These are phyloP conservation scores for Andrena dorsata DNA, from an alignment of 2,888 invertebrate species.

Conservation along the genomic window DNA sequence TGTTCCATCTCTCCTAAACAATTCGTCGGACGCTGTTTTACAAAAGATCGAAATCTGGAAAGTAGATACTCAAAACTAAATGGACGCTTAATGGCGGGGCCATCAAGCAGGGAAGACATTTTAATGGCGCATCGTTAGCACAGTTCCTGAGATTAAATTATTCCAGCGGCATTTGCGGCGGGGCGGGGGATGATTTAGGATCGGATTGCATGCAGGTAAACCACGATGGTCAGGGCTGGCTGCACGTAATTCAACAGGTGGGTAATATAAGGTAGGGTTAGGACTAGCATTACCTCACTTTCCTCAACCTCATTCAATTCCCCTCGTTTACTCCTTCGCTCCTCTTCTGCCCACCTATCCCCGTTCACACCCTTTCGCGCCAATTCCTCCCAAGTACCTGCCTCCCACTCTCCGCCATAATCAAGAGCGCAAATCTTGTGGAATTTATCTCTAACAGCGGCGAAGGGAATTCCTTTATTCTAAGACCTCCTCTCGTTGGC, in stretches of 20 bases:
- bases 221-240: constrained; percentile 61
- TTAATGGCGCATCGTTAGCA: constrained; percentile 16
- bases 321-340: constrained; percentile 62
- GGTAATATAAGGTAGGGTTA: constrained; percentile 77
- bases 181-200: constrained; percentile 61
- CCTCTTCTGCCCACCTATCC: constrained; percentile 43
- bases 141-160: constrained; percentile 36
- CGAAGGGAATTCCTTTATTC: constrained; percentile 2
- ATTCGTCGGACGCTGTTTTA: too few species aligned
- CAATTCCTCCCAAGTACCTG: constrained; percentile 28
- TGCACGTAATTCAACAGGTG: constrained; percentile 80
- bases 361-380: constrained; percentile 50
- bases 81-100: not conserved
- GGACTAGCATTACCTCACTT: constrained; percentile 69
- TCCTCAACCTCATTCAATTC: constrained; percentile 66
- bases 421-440: constrained; percentile 32
- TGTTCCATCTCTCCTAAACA: too few species aligned
- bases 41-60: not conserved
- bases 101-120: not conserved
- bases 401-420: constrained; percentile 32
- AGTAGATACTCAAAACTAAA: not conserved
- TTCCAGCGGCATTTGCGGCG: constrained; percentile 42
- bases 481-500: not conserved
- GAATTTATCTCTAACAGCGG: not conserved
- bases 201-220: constrained; percentile 64